Evolutionary conservation across 2,113 vertebrate genomes (phyloP).

Genomic region (Typhlomys cinereus): DNA sequence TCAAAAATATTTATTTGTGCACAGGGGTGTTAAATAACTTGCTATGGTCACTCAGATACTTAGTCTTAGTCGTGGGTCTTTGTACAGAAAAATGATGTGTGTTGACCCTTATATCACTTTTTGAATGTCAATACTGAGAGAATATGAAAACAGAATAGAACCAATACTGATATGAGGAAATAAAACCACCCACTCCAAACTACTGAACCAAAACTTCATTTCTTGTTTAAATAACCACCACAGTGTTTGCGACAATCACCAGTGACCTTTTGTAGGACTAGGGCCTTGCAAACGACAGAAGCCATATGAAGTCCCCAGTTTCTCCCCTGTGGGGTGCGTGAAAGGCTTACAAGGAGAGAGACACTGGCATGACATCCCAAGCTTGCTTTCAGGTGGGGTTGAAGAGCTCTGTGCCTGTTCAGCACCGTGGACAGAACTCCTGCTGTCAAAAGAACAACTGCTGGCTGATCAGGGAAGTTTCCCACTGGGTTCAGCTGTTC

Average conservation of each 20-base stretch:
- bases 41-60: not conserved
- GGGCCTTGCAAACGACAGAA: constrained; percentile 6
- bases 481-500: not conserved
- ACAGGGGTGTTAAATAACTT: not conserved
- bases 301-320: not conserved
- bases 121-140: not conserved
- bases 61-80: not conserved
- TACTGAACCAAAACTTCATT: not conserved
- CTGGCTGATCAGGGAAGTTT: not conserved
- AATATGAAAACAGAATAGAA: not conserved
- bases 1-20: not conserved
- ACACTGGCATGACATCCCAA: not conserved
- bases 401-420: no score
- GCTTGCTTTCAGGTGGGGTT: no score
- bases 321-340: not conserved
- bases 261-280: not conserved
- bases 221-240: not conserved
- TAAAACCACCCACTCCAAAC: not conserved
- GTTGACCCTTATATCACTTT: not conserved
- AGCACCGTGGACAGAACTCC: not conserved
- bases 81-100: not conserved
- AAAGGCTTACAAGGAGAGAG: no score
- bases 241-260: not conserved
- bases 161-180: not conserved
- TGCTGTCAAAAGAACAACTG: fast-evolving